Conservation (phyloP, 2,113 vertebrate genomes). For the Acanthisitta chloris region DNA sequence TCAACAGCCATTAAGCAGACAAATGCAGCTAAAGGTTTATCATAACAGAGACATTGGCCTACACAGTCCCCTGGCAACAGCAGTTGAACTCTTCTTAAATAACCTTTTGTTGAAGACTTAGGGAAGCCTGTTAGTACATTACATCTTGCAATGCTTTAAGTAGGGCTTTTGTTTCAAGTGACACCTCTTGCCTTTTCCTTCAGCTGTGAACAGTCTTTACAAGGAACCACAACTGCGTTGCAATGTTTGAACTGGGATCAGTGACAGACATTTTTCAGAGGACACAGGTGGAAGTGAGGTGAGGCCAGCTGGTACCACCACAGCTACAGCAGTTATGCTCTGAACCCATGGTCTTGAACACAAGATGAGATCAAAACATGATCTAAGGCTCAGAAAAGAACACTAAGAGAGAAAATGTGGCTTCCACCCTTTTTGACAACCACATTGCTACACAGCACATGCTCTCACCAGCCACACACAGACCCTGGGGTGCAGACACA, state of each 20-base stretch:
- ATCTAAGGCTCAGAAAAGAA: not conserved
- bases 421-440: not conserved
- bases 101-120: not conserved
- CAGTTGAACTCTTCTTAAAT: not conserved
- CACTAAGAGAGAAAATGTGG: not conserved
- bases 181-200: not conserved
- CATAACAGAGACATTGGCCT: not conserved
- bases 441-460: not conserved
- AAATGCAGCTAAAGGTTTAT: not conserved
- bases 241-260: not conserved
- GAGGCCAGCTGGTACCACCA: not conserved
- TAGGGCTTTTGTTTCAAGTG: not conserved
- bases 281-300: not conserved
- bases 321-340: accelerated
- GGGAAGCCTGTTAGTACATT: not conserved
- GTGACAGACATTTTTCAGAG: not conserved
- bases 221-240: not conserved
- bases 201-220: not conserved
- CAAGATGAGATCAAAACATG: not conserved
- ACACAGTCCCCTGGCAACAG: not conserved
- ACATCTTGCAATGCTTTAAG: not conserved
- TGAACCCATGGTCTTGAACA: not conserved
- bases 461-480: not conserved
- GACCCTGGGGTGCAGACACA: not conserved
- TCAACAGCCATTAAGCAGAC: slow-evolving; percentile 3